Evolutionary conservation across 1,140 invertebrate genomes (phyloP).

Genomic region (Halesus radiatus): DNA sequence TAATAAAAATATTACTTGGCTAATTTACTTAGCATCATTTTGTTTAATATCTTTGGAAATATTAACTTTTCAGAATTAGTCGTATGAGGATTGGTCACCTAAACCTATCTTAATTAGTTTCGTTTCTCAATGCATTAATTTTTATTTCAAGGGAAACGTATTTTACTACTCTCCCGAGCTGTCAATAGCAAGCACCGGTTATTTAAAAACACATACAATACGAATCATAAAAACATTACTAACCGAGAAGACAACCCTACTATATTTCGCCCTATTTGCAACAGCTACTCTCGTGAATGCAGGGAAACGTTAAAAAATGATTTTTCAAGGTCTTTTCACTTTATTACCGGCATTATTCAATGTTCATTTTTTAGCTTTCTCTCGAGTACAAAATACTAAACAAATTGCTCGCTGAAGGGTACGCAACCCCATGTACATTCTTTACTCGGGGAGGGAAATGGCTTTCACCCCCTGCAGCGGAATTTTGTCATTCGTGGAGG

Average conservation of each 20-base stretch:
- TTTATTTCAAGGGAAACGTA: background rate
- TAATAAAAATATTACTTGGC: no score
- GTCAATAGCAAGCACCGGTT: background rate
- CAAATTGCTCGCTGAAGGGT: constrained; percentile 38
- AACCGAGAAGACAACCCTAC: constrained; percentile 18
- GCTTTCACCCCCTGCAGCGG: constrained; percentile 32
- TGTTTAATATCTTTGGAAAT: no score
- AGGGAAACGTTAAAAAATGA: constrained; percentile 48
- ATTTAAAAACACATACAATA: background rate
- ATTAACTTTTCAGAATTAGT: background rate
- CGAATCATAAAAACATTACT: constrained; percentile 19
- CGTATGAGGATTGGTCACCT: background rate
- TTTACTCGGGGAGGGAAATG: background rate
- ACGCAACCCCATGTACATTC: constrained; percentile 14
- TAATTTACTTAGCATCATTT: no score
- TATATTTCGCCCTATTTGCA: constrained; percentile 26
- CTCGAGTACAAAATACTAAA: constrained; percentile 37
- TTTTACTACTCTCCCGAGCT: background rate
- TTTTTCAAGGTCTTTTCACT: constrained; percentile 55
- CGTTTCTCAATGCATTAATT: background rate
- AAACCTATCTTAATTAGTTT: background rate
- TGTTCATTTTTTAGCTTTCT: constrained; percentile 56
- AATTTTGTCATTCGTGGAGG: constrained; percentile 29
- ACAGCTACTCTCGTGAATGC: constrained; percentile 39
- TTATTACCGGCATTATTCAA: constrained; percentile 54